These are phyloP conservation scores for Noctua comes DNA, from an alignment of 2,888 invertebrate species.

Conservation along the genomic window DNA sequence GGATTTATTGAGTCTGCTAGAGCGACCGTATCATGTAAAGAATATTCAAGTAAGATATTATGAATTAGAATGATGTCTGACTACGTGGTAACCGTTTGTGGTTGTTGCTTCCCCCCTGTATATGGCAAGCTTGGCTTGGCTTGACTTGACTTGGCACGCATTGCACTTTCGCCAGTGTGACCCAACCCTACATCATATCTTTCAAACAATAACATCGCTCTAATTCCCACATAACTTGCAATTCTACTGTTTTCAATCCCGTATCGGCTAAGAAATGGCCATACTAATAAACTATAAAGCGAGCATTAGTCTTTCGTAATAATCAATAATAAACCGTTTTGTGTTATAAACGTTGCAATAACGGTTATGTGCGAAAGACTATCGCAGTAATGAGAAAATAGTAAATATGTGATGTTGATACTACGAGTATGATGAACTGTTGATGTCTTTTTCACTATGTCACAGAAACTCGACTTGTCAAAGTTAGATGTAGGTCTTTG, in stretches of 20 bases:
- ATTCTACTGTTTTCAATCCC: conserved; percentile 13
- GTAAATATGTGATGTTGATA: neutral
- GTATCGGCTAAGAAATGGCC: conserved; percentile 42
- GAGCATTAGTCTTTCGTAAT: conserved; percentile 11
- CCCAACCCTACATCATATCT: neutral
- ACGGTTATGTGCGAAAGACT: conserved; percentile 23
- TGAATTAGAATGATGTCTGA: too few species aligned
- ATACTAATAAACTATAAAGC: conserved; percentile 27
- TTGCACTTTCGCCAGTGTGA: neutral
- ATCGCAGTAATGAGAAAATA: neutral
- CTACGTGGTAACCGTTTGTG: too few species aligned
- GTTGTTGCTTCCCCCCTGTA: too few species aligned
- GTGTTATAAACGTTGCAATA: conserved; percentile 3
- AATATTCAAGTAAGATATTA: too few species aligned
- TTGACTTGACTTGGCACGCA: neutral
- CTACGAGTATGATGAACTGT: neutral
- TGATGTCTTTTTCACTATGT: too few species aligned
- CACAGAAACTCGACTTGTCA: too few species aligned
- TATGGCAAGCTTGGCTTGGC: neutral
- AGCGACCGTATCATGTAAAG: too few species aligned
- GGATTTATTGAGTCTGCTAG: too few species aligned
- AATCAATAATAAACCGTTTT: conserved; percentile 12
- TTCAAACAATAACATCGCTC: conserved; percentile 20
- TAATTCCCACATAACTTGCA: conserved; percentile 6
- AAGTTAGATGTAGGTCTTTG: too few species aligned